A percentile compares a stretch with the other conserved stretches of the same genome.
These are phyloP conservation scores for Temnothorax longispinosus DNA, from an alignment of 1,140 invertebrate genomes.

Conservation along the genomic window DNA sequence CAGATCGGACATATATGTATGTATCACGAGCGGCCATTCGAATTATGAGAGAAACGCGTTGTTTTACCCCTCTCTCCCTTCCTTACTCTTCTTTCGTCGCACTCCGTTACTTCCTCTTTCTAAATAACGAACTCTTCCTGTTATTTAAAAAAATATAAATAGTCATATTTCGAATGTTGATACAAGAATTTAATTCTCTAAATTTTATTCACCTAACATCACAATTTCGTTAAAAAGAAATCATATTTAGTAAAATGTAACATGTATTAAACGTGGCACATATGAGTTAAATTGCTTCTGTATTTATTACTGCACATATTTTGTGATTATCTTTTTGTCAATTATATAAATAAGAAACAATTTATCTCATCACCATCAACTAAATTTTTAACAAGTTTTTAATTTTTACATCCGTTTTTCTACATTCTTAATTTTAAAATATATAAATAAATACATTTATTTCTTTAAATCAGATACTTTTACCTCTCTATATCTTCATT, in stretches of 20 bases:
- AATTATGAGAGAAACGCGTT: slow-evolving; percentile 67
- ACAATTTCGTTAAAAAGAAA: background rate
- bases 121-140: slow-evolving; percentile 13
- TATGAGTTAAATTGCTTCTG: background rate
- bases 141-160: slow-evolving; percentile 14
- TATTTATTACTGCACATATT: background rate
- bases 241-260: background rate
- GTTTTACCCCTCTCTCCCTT: background rate
- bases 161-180: background rate
- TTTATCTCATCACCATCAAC: background rate
- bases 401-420: background rate
- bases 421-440: background rate
- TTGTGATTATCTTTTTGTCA: background rate
- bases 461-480: background rate
- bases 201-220: background rate
- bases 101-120: background rate
- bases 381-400: background rate
- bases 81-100: background rate
- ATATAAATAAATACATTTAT: background rate
- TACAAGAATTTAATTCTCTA: background rate
- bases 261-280: background rate
- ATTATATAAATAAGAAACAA: background rate
- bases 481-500: background rate
- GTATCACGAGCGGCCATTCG: slow-evolving; percentile 69
- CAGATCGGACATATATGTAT: slow-evolving; percentile 79